Base-by-base conservation (phyloP, 2,888 invertebrate genomes). In the Philopedon plagiatum region DNA sequence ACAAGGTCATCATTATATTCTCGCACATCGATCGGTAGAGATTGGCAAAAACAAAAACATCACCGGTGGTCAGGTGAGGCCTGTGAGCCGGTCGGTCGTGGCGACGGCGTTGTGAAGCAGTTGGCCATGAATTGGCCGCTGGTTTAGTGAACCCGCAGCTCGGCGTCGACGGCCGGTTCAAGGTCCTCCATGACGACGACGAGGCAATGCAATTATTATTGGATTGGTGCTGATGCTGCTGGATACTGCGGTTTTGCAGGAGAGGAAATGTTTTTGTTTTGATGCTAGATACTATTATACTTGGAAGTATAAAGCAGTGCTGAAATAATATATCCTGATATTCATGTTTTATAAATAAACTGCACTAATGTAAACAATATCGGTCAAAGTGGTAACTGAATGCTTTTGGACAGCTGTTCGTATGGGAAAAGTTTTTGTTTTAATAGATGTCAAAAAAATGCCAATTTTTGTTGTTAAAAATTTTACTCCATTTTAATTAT, bases 101-200 rank as follows among this genome's bases (percentile, higher is more conserved):
- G 39, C 39, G 39, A 29, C 65, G 37, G 39, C n/a, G 34, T 65
- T 51, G 29, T 29, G 15, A 54, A 29, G 71, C 51, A 15, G 81
- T 80, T 81, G 81, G 73, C 81, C 81, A 78, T 82, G 81, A 80
- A 80, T 78, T 54, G 60, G 71, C 71, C 62, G 71, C 64, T 75
- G 79, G 80, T 81, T 81, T 79, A 80, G 75, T 80, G 81, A 81
- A 81, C 81, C 77, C 76, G 75, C 71, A 73, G 76, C 73, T 74
- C 56, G 63, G 44, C 66, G 77, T 75, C 75, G 75, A 66, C 69
- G 74, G 71, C 65, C 68, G 68, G 75, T 75, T 75, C 75, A 75
- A 75, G 75, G 75, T 71, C 69, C 61, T 39, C 58, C n/a, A 34
- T 54, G 63, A 39, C 32, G 62, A 60, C 65, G 60, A 71, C 54